These are phyloP conservation scores for Lymantria monacha DNA, from an alignment of 2,888 invertebrate genomes.

Conservation along the genomic window DNA sequence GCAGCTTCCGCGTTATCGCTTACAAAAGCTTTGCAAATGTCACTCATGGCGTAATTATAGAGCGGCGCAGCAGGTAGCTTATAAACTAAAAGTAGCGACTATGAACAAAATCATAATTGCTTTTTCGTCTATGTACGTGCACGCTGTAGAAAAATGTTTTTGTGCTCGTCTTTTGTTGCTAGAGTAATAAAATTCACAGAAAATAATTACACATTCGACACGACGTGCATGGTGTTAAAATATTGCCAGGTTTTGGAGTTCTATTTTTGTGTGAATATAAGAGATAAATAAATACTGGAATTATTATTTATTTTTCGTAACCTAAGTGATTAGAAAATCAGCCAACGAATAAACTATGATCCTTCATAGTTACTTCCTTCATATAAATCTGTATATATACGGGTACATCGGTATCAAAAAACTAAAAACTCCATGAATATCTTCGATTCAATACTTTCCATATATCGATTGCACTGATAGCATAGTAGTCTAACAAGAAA, in stretches of 20 bases:
- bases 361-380: too few species aligned
- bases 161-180: conserved; percentile 53
- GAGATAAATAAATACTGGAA: too few species aligned
- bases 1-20: conserved; percentile 82
- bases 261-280: too few species aligned
- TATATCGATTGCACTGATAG: too few species aligned
- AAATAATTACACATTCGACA: conserved; percentile 38
- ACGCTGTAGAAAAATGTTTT: conserved; percentile 48
- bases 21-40: conserved; percentile 76
- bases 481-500: too few species aligned
- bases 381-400: too few species aligned
- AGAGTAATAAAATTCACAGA: conserved; percentile 43
- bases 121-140: conserved; percentile 55
- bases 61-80: conserved; percentile 73
- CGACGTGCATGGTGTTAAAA: conserved; percentile 15
- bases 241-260: conserved; percentile 6
- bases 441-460: too few species aligned
- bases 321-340: too few species aligned
- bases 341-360: too few species aligned
- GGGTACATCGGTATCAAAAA: too few species aligned
- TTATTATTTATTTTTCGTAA: too few species aligned
- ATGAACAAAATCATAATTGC: conserved; percentile 66
- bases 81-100: conserved; percentile 54
- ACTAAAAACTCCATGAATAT: too few species aligned
- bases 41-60: conserved; percentile 77